phyloP scores from a whole-genome alignment of 2,797 vertebrate genomes.

The Brachymystax lenok region DNA sequence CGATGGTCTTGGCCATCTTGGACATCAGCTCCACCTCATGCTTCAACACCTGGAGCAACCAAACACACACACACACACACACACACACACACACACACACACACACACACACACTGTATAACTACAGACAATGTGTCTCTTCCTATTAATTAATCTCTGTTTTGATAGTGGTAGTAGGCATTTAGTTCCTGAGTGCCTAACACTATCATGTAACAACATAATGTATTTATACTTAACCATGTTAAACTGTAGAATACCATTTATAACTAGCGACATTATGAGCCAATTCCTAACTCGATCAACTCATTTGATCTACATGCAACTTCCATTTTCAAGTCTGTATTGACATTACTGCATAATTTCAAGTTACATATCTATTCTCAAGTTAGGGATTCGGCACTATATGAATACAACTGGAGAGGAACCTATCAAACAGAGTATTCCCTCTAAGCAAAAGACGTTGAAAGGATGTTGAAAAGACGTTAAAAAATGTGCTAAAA shows the following conservation, averaged over 20 bases:
- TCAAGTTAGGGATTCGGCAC: not conserved
- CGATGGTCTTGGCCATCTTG: conserved; percentile 97
- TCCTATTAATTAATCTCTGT: too few species aligned
- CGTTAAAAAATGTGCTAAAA: too few species aligned
- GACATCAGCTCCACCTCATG: conserved; percentile 98
- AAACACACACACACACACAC: not conserved
- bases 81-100: too few species aligned
- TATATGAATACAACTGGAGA: not conserved
- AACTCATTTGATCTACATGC: not conserved
- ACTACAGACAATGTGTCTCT: too few species aligned
- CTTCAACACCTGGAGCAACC: conserved; percentile 87
- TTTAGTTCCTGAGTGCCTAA: not conserved
- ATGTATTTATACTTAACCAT: not conserved
- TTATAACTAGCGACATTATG: not conserved
- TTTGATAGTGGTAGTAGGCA: too few species aligned
- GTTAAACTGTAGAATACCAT: not conserved
- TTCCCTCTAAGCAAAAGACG: too few species aligned
- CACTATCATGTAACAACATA: conserved; percentile 17
- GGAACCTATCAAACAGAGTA: not conserved
- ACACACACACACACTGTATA: too few species aligned
- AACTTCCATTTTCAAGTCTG: not conserved
- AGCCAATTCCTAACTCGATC: not conserved
- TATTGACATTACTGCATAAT: not conserved
- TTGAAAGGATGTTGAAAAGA: too few species aligned
- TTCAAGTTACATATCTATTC: not conserved